These are phyloP conservation scores for Serranochromis macrocephalus DNA, from an alignment of 2,113 vertebrate genomes.

Conservation along the genomic window DNA sequence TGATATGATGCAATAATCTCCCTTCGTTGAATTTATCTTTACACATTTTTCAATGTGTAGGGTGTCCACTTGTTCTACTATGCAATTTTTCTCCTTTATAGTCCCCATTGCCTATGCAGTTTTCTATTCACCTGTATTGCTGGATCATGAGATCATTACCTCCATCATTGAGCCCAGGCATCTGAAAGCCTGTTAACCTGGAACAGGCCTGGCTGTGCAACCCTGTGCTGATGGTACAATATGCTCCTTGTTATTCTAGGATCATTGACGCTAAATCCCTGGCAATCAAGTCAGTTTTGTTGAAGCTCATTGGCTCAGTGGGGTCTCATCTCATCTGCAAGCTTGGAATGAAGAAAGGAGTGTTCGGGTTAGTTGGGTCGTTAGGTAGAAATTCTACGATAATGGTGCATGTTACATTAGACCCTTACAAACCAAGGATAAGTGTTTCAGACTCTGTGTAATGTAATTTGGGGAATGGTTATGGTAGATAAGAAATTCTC, in stretches of 20 bases:
- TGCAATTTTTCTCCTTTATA: conserved; percentile 31
- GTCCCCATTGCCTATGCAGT: conserved; percentile 37
- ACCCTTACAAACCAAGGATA: conserved; percentile 55
- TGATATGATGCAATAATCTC: neutral
- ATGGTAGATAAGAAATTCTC: conserved; percentile 31
- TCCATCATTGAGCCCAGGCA: conserved; percentile 52
- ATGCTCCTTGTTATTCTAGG: conserved; percentile 75
- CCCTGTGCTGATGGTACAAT: conserved; percentile 64
- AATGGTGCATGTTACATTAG: conserved; percentile 66
- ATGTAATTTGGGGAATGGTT: conserved; percentile 47
- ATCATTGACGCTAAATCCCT: conserved; percentile 70
- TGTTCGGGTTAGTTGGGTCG: conserved; percentile 57
- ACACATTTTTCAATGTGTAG: conserved; percentile 20
- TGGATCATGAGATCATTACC: conserved; percentile 61
- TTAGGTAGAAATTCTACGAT: conserved; percentile 62
- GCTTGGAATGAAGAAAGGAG: conserved; percentile 34
- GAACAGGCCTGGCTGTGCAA: conserved; percentile 49
- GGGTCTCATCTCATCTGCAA: conserved; percentile 56
- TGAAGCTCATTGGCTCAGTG: conserved; percentile 72
- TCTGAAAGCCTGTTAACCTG: conserved; percentile 58
- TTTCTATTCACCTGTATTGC: conserved; percentile 50
- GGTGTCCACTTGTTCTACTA: conserved; percentile 67
- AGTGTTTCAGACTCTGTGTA: conserved; percentile 41
- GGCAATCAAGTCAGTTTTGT: conserved; percentile 69
- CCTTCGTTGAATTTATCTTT: neutral